Evolutionary conservation across 2,797 vertebrate species (phyloP).

Genomic region (Rachycentron canadum): DNA sequence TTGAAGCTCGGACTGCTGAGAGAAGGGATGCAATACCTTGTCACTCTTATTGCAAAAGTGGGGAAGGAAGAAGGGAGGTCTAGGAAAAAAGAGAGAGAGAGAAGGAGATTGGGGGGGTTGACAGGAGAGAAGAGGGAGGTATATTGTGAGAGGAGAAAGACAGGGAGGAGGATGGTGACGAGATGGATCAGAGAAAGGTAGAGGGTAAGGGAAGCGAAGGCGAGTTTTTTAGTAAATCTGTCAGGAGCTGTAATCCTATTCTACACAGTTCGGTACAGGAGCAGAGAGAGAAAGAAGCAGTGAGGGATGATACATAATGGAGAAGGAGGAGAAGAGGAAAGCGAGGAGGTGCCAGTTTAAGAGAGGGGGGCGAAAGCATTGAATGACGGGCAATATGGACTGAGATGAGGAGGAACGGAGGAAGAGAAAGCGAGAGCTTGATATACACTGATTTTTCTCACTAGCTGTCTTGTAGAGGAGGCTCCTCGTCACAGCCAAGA

Average conservation of each 20-base stretch:
- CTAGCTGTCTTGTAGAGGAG: constrained; percentile 24
- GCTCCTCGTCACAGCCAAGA: constrained; percentile 44
- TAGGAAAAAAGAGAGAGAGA: constrained; percentile 3
- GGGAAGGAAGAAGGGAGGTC: neutral
- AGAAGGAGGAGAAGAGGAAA: neutral
- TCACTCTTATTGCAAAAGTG: constrained; percentile 68
- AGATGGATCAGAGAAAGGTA: constrained; percentile 47
- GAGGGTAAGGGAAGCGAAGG: constrained; percentile 26
- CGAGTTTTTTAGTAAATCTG: constrained; percentile 54
- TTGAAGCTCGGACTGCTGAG: constrained; percentile 66
- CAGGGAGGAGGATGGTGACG: constrained; percentile 6
- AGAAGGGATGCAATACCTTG: constrained; percentile 78
- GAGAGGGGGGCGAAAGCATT: constrained; percentile 32
- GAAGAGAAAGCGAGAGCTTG: constrained; percentile 19
- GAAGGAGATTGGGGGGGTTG: neutral
- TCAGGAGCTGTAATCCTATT: constrained; percentile 63
- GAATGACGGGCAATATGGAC: constrained; percentile 40
- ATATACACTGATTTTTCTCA: constrained; percentile 32
- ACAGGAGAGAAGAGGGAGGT: constrained; percentile 16
- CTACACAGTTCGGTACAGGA: constrained; percentile 43
- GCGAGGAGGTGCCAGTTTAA: constrained; percentile 12
- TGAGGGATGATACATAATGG: constrained; percentile 27
- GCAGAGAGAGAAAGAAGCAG: constrained; percentile 24
- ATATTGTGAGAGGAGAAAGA: constrained; percentile 17
- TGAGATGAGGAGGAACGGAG: constrained; percentile 12